Evolutionary conservation across 2,797 vertebrate species (phyloP).

Genomic region (Ceyx erithaca): DNA sequence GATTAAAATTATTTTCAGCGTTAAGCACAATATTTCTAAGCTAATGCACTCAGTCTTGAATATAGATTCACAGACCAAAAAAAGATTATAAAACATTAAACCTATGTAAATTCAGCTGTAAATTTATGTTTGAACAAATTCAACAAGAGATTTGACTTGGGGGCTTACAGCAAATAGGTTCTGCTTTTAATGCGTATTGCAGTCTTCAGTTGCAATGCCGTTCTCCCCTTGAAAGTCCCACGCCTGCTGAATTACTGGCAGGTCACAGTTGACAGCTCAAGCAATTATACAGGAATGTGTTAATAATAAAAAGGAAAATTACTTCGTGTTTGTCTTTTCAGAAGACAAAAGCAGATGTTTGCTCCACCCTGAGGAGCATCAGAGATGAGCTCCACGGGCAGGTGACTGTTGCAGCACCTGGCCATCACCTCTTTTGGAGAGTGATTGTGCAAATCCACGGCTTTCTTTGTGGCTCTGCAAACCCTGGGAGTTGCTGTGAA

Average conservation of each 20-base stretch:
- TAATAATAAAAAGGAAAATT: slow-evolving; percentile 69
- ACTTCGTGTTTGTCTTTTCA: slow-evolving; percentile 46
- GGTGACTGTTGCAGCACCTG: background rate
- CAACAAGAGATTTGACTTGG: slow-evolving; percentile 76
- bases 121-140: slow-evolving; percentile 78
- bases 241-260: slow-evolving; percentile 61
- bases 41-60: slow-evolving; percentile 70
- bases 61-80: slow-evolving; percentile 74
- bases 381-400: background rate
- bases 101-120: slow-evolving; percentile 79
- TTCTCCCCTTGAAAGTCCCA: slow-evolving; percentile 66
- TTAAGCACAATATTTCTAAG: slow-evolving; percentile 73
- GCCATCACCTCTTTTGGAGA: background rate
- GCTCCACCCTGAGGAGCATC: background rate
- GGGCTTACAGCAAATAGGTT: slow-evolving; percentile 74
- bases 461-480: background rate
- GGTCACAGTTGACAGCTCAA: slow-evolving; percentile 76
- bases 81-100: slow-evolving; percentile 79
- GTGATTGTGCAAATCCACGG: background rate
- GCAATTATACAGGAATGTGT: slow-evolving; percentile 72
- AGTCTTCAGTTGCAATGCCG: background rate
- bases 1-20: slow-evolving; percentile 78
- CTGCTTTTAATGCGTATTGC: background rate
- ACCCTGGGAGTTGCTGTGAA: background rate
- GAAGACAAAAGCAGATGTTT: slow-evolving; percentile 70